Conservation (phyloP, 1,140 invertebrate species). For the Streblospio benedicti region DNA sequence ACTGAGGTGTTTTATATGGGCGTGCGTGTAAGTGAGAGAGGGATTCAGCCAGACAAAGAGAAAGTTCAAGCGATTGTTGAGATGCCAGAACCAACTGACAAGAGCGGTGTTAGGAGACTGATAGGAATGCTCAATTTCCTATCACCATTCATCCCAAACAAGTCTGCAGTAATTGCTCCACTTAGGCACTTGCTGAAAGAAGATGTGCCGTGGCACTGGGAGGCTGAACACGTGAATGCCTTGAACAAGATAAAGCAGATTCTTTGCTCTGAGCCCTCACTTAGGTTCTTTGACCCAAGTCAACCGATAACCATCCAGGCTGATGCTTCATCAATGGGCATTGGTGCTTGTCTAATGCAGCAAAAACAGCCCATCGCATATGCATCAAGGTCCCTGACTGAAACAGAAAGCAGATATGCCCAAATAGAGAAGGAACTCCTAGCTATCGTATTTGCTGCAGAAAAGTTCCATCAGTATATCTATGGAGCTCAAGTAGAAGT, state of each 20-base stretch:
- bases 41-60: conserved; percentile 37
- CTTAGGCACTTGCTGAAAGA: conserved; percentile 35
- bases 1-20: conserved; percentile 5
- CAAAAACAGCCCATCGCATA: conserved; percentile 27
- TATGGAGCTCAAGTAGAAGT: background rate
- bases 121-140: conserved; percentile 27
- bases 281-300: conserved; percentile 12
- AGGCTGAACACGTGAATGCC: conserved; percentile 11
- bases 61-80: conserved; percentile 40
- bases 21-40: conserved; percentile 36
- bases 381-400: background rate
- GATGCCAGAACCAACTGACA: conserved; percentile 20
- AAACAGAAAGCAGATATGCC: background rate
- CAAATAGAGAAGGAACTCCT: background rate
- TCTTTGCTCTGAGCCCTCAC: background rate
- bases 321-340: conserved; percentile 30
- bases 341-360: conserved; percentile 47
- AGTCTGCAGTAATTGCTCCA: conserved; percentile 22
- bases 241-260: background rate
- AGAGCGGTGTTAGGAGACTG: conserved; percentile 19
- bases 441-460: background rate
- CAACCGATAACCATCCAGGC: conserved; percentile 24
- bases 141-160: conserved; percentile 17
- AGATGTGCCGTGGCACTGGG: conserved; percentile 24
- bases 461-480: conserved; percentile 13